Conservation (phyloP, 1,140 invertebrate genomes). For the Drosophila eugracilis region DNA sequence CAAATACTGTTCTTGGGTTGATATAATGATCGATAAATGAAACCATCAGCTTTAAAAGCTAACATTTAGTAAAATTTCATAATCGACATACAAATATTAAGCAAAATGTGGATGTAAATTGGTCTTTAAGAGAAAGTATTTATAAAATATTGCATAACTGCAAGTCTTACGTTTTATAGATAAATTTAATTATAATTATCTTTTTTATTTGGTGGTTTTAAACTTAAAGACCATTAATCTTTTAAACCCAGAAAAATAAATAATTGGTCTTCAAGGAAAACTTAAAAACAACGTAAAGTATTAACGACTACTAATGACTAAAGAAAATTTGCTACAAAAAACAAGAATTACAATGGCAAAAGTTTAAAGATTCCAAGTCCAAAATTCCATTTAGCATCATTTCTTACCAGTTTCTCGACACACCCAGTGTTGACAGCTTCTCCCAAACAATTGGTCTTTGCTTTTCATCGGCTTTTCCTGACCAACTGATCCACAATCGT, state of each 20-base stretch:
- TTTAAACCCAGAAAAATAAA: too few species aligned
- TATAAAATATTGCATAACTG: too few species aligned
- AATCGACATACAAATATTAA: not conserved
- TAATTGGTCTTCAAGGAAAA: too few species aligned
- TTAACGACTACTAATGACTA: too few species aligned
- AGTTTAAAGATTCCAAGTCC: not conserved
- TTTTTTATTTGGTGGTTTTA: too few species aligned
- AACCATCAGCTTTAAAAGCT: not conserved
- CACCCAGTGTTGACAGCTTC: constrained; percentile 17
- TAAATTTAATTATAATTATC: too few species aligned
- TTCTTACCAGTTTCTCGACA: constrained; percentile 1
- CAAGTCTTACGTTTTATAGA: too few species aligned
- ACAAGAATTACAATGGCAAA: too few species aligned
- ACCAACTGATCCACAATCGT: constrained; percentile 48
- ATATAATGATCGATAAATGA: constrained; percentile 27
- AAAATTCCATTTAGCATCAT: constrained; percentile 7
- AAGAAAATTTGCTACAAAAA: too few species aligned
- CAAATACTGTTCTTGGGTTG: constrained; percentile 3
- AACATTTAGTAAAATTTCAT: not conserved
- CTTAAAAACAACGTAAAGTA: too few species aligned
- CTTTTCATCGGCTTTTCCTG: constrained; percentile 43
- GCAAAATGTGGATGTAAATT: not conserved
- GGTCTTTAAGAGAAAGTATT: too few species aligned
- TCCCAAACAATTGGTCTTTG: constrained; percentile 36
- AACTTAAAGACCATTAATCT: too few species aligned